These are phyloP conservation scores for Drosophila lacertosa DNA, from an alignment of 1,140 invertebrate species.

Conservation along the genomic window DNA sequence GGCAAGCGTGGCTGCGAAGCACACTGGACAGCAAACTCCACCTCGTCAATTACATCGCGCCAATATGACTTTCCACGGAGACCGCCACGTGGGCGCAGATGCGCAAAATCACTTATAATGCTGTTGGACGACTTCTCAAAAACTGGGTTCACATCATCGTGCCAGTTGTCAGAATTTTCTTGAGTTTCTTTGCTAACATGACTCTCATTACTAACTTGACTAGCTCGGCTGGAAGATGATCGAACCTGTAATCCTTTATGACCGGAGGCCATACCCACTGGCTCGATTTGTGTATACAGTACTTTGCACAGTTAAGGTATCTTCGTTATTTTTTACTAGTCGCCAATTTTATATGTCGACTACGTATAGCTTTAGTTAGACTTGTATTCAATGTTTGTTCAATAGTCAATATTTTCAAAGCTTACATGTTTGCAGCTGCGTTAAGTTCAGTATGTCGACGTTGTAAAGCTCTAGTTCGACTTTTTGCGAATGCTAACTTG, in stretches of 20 bases:
- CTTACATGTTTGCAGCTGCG: background rate
- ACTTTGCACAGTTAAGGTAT: background rate
- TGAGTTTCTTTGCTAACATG: background rate
- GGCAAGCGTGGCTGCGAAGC: conserved; percentile 55
- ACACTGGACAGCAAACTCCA: conserved; percentile 58
- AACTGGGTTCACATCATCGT: background rate
- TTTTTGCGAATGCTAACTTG: too few species aligned
- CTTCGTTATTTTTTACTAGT: background rate
- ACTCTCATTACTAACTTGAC: conserved; percentile 1
- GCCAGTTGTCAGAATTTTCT: background rate
- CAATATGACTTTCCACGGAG: conserved; percentile 58
- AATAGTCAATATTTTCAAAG: conserved; percentile 24
- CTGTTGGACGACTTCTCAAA: conserved; percentile 32
- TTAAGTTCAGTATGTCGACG: too few species aligned
- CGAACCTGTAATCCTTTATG: background rate
- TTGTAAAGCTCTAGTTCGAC: too few species aligned
- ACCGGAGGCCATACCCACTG: background rate
- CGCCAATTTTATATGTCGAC: background rate
- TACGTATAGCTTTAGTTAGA: background rate
- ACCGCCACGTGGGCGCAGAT: conserved; percentile 26
- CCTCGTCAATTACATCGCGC: conserved; percentile 62
- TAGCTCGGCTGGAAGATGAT: background rate
- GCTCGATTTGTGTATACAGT: too few species aligned
- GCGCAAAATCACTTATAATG: conserved; percentile 47
- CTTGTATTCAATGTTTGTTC: conserved; percentile 34